phyloP scores from a whole-genome alignment of 1,140 invertebrate species.

The Hyposmocoma kahamanoa region DNA sequence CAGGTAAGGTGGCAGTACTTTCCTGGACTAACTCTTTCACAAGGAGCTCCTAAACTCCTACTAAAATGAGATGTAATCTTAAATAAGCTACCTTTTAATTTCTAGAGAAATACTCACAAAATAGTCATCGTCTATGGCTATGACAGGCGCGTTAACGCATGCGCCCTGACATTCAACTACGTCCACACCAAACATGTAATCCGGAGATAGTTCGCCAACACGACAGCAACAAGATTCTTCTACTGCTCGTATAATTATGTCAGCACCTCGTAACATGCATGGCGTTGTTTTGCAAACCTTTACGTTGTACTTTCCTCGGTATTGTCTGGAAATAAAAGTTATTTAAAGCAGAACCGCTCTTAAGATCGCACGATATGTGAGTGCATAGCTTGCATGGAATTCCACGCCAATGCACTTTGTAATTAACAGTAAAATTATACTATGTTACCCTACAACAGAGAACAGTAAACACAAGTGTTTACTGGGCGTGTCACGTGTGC shows the following conservation, averaged over 20 bases:
- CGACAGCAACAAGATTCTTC: slow-evolving; percentile 37
- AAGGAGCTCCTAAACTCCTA: no score
- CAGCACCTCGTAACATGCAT: slow-evolving; percentile 55
- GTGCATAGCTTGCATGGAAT: no score
- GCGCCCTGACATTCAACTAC: slow-evolving; percentile 53
- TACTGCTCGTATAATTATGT: slow-evolving; percentile 38
- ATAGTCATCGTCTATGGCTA: slow-evolving; percentile 56
- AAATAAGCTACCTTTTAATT: no score
- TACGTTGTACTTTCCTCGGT: slow-evolving; percentile 46
- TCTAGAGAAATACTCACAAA: slow-evolving; percentile 41
- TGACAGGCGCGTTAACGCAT: slow-evolving; percentile 52
- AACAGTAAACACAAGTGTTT: not conserved
- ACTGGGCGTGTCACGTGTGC: no score
- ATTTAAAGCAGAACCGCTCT: no score
- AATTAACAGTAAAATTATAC: slow-evolving; percentile 5
- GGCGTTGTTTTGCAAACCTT: slow-evolving; percentile 56
- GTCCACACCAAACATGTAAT: slow-evolving; percentile 54
- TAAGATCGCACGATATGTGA: no score
- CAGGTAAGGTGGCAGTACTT: no score
- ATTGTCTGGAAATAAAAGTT: slow-evolving; percentile 35
- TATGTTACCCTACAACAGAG: not conserved
- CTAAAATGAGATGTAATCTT: no score
- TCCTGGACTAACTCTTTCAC: no score
- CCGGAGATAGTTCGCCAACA: slow-evolving; percentile 34
- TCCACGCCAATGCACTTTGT: no score